A percentile compares a stretch with the other conserved stretches of the same genome.
Conservation (phyloP, 1,140 invertebrate species). For the Zaprionus inermis region DNA sequence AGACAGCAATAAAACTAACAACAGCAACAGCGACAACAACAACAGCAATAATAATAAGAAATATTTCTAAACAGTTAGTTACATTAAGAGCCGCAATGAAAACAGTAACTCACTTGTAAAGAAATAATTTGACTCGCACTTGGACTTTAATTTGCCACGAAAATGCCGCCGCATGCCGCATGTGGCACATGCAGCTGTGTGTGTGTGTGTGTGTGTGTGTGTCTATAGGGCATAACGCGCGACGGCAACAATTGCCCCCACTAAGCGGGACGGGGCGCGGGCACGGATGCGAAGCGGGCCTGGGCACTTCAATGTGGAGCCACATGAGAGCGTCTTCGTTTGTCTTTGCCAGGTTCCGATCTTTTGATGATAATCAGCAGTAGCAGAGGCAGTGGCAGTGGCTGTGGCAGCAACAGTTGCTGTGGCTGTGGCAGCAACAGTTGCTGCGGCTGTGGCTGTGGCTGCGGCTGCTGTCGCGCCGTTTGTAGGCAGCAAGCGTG, state of each 20-base stretch:
- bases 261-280: constrained; percentile 17
- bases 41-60: constrained; percentile 59
- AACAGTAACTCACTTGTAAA: constrained; percentile 82
- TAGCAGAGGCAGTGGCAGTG: constrained; percentile 26
- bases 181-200: constrained; percentile 42
- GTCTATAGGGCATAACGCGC: constrained; percentile 54
- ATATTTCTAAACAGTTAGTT: constrained; percentile 83
- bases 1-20: constrained; percentile 39
- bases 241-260: constrained; percentile 22
- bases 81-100: constrained; percentile 81
- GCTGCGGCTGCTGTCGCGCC: constrained; percentile 1
- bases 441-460: not conserved
- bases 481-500: constrained; percentile 75
- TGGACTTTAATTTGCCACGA: constrained; percentile 79
- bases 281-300: constrained; percentile 15
- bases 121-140: constrained; percentile 82
- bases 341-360: constrained; percentile 77
- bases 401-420: constrained; percentile 26
- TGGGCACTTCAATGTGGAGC: constrained; percentile 37
- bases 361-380: constrained; percentile 81
- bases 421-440: constrained; percentile 34
- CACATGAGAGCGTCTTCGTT: constrained; percentile 74
- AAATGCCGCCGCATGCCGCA: constrained; percentile 27
- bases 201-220: constrained; percentile 4
- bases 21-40: constrained; percentile 1